These are phyloP conservation scores for Sphaerophoria taeniata DNA, from an alignment of 2,888 invertebrate genomes.

Conservation along the genomic window DNA sequence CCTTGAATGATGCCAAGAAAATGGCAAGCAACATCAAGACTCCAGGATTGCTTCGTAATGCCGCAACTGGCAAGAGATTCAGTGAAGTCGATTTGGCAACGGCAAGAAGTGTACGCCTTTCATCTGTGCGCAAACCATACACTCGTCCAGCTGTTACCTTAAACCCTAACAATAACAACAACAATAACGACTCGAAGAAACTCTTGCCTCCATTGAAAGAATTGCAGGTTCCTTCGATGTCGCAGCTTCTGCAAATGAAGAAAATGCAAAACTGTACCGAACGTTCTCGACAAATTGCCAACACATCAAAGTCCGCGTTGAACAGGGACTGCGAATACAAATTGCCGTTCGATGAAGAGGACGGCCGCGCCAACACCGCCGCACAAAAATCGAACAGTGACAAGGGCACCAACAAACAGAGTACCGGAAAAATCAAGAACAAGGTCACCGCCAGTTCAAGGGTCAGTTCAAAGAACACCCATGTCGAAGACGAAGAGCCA, in stretches of 20 bases:
- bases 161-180: conserved; percentile 64
- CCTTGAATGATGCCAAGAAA: conserved; percentile 90
- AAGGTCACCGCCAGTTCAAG: conserved; percentile 72
- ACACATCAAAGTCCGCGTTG: conserved; percentile 77
- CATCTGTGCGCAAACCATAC: conserved; percentile 78
- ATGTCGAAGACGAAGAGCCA: conserved; percentile 80
- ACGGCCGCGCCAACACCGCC: too few species aligned
- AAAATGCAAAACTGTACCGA: conserved; percentile 85
- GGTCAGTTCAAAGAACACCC: conserved; percentile 57
- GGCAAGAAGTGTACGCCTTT: conserved; percentile 77
- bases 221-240: conserved; percentile 86
- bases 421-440: conserved; percentile 75
- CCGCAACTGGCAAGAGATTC: conserved; percentile 75
- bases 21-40: conserved; percentile 85
- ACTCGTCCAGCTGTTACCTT: conserved; percentile 76
- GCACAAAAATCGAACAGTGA: conserved; percentile 21
- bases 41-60: conserved; percentile 71
- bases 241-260: conserved; percentile 86
- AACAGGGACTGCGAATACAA: conserved; percentile 75
- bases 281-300: conserved; percentile 84
- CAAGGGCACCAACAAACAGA: conserved; percentile 67
- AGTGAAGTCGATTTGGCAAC: conserved; percentile 77
- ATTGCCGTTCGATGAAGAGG: conserved; percentile 65
- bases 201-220: conserved; percentile 79
- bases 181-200: conserved; percentile 56